Base-by-base conservation (phyloP, 1,140 invertebrate genomes). In the Ceratoteleas bidentatus region DNA sequence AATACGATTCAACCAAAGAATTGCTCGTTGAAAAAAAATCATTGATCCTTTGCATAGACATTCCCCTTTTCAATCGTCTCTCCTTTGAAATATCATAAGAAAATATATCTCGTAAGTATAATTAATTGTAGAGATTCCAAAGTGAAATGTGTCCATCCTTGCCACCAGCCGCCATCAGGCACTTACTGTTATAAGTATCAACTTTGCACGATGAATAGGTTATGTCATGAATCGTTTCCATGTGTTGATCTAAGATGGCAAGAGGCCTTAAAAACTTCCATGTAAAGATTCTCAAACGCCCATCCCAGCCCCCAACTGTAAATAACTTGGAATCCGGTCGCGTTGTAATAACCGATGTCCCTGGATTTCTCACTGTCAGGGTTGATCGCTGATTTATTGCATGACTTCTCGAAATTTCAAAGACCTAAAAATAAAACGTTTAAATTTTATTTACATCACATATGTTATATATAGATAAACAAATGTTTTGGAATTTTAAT, bases 291-390 rank as follows among this genome's bases (percentile, higher is more conserved):
- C 96, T 91, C 47, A 97, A 92, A 54, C 93, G 93, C 4, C 94
- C 94, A 86, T 97, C 96, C 95, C 95, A 96, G 15, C 96, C 94
- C 38, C 94, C 96, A 16, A 93, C 92, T 15, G 94, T 93, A 85
- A 97, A 94, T 6, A 97, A 94, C 88, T 95, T 96, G 9, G 94
- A 92, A 91, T 97, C 96, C 0, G 90, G 84, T 64, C 96, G 92
- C 53, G 96, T 93, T 73, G 92, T 92, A n/a, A 96, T 90, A 77
- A 93, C 92, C 85, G 94, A 95, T 33, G 94, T 94, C 47, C 96
- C 96, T 6, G 93, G 89, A 88, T 96, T 96, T 82, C 94, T 95
- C 9, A 96, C 92, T 34, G 89, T 87, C 40, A 95, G 87, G 82
- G 93, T 93, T 70, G 89, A 90, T 87, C 94, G 93, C 69, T 93